Evolutionary conservation across 2,113 vertebrate species (phyloP), one percentile per base, ranked within the genome.

Genomic region (Pedionomus torquatus): DNA sequence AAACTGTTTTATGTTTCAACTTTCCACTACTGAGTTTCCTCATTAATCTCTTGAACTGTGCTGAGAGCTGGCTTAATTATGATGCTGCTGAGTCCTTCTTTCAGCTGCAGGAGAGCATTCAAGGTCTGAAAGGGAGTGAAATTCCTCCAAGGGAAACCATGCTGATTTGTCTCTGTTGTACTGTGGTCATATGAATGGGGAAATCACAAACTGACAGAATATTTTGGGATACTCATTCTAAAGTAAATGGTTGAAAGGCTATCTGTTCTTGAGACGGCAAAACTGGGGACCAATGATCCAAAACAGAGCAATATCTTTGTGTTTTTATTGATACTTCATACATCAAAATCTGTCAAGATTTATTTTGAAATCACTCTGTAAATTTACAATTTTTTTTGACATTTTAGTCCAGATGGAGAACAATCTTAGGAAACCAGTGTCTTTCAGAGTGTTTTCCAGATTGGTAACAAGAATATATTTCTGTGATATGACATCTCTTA

Each of bases 11-110:
- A 24, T 5, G 20, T 84, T 92, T 89, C n/a, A 64, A 74, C 65
- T 91, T 92, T 84, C 51, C 49, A 60, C 37, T 60, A 14, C 41
- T 74, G 35, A n/a, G 55, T 87, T 89, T 81, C 43, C 30, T 89
- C 65, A 58, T 90, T 70, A 82, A 43, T 68, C 20, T 91, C 68
- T 84, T 39, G 66, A 94, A 48, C 25, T 41, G 39, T 72, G 72
- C 14, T 78, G 65, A 87, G 49, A 68, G 54, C 26, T 82, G 52
- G 26, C 37, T 79, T 78, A 89, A 89, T 85, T 83, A 64, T 60
- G 23, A 41, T 64, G 51, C 33, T 78, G 30, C 39, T 64, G 33
- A 87, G 65, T 78, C 74, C 28, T 84, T 37, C 70, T 93, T 96
- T 95, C 90, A 82, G 25, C 11, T 81, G 31, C 30, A 63, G 30